Percentiles rank a stretch among this genome's conserved stretches.
Conservation (phyloP, 2,113 vertebrate species). For the Glareola pratincola region DNA sequence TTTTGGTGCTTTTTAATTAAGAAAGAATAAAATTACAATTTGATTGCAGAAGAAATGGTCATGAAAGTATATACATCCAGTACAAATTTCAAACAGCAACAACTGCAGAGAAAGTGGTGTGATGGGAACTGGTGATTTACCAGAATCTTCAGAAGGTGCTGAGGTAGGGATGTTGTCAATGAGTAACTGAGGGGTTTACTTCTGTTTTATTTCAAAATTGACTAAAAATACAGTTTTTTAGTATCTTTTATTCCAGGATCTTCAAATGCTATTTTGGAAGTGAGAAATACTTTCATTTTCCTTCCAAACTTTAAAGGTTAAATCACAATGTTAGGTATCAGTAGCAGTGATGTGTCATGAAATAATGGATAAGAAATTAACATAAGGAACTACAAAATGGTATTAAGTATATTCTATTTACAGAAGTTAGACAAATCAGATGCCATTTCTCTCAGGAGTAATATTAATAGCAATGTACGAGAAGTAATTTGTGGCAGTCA, state of each 20-base stretch:
- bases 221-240: background rate
- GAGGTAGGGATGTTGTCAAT: background rate
- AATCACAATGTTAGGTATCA: background rate
- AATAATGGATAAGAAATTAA: background rate
- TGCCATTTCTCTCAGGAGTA: background rate
- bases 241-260: background rate
- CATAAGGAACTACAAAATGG: background rate
- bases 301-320: background rate
- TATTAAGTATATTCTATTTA: background rate
- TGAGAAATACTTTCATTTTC: background rate
- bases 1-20: background rate
- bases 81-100: background rate
- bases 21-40: background rate
- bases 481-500: background rate
- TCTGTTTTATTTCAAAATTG: background rate
- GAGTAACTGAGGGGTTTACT: background rate
- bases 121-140: background rate
- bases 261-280: background rate
- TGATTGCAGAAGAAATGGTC: background rate
- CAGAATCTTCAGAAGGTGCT: background rate
- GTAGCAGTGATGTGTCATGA: background rate
- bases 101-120: background rate
- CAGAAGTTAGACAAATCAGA: background rate
- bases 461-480: background rate
- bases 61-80: background rate